These are phyloP conservation scores for Rhynchotus rufescens DNA, from an alignment of 2,797 vertebrate species.

Conservation along the genomic window DNA sequence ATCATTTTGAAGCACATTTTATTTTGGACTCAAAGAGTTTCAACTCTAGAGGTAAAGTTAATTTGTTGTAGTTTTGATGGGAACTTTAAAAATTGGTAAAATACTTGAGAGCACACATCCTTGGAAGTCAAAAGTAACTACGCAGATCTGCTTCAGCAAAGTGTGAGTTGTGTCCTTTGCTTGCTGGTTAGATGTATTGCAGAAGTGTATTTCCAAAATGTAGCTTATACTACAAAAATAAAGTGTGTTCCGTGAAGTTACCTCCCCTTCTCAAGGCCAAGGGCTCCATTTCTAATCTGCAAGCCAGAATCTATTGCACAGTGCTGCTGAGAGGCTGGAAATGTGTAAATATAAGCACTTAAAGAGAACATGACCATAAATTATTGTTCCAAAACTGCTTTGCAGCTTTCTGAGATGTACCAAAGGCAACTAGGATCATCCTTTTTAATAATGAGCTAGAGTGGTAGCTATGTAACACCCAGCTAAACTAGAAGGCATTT, in stretches of 20 bases:
- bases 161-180: accelerated
- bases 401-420: not conserved
- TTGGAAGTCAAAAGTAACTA: not conserved
- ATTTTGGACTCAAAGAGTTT: not conserved
- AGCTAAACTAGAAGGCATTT: not conserved
- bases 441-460: not conserved
- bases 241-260: not conserved
- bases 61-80: not conserved
- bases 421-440: not conserved
- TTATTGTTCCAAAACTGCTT: not conserved
- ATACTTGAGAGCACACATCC: not conserved
- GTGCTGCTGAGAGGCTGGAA: not conserved
- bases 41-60: not conserved
- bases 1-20: not conserved
- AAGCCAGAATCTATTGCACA: not conserved
- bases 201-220: not conserved
- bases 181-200: not conserved
- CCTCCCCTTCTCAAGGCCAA: not conserved
- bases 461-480: not conserved
- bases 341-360: not conserved
- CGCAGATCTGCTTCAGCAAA: not conserved
- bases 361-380: not conserved
- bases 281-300: not conserved
- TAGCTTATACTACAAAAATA: not conserved
- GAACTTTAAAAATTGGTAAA: not conserved